Evolutionary conservation across 2,888 invertebrate species (phyloP).

Genomic region (Drosophila meridiana): DNA sequence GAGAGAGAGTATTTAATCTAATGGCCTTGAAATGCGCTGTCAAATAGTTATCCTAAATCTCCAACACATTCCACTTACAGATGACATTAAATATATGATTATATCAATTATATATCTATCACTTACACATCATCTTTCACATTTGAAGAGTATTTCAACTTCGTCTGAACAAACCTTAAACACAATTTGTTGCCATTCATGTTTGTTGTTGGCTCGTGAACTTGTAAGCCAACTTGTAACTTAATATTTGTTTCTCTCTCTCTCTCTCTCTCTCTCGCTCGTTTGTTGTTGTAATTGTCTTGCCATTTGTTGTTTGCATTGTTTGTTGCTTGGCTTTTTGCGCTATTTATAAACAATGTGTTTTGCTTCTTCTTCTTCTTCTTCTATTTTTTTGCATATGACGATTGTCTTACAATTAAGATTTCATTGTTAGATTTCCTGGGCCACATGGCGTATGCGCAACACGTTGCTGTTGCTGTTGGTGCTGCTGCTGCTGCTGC

Average conservation of each 20-base stretch:
- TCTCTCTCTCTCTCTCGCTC: background rate
- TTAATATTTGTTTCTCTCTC: conserved; percentile 47
- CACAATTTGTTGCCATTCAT: conserved; percentile 27
- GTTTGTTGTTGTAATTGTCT: conserved; percentile 21
- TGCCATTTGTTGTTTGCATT: conserved; percentile 47
- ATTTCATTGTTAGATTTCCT: conserved; percentile 74
- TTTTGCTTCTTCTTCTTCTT: conserved; percentile 14
- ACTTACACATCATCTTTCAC: background rate
- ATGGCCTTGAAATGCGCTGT: too few relatives aligned
- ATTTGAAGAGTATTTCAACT: conserved; percentile 28
- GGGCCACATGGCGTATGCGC: conserved; percentile 69
- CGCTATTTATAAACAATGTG: conserved; percentile 68
- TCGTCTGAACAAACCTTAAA: conserved; percentile 10
- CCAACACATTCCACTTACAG: background rate
- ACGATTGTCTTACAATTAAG: conserved; percentile 75
- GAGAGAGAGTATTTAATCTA: too few relatives aligned
- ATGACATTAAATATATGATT: background rate
- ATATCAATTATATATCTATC: background rate
- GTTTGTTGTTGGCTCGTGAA: conserved; percentile 63
- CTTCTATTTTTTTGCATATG: conserved; percentile 25
- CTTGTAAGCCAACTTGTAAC: conserved; percentile 72
- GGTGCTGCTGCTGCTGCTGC: conserved; percentile 32
- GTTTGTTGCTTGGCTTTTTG: conserved; percentile 46
- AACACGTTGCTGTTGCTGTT: conserved; percentile 34
- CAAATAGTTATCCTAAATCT: background rate